A percentile compares a stretch with the other conserved stretches of the same genome.
Conservation (phyloP, 1,140 invertebrate species). For the Pogonognathellus flavescens region DNA sequence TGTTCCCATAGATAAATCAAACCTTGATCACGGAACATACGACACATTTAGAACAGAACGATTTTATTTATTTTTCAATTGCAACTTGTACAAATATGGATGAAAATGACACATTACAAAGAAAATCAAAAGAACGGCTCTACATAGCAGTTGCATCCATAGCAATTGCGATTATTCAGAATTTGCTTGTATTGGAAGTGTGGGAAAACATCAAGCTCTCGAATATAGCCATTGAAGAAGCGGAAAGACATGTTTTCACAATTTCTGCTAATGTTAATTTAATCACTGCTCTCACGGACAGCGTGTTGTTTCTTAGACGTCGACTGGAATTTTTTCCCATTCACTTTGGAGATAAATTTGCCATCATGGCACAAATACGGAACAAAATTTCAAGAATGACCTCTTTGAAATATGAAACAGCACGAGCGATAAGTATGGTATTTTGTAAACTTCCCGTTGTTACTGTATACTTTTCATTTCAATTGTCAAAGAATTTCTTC, state of each 20-base stretch:
- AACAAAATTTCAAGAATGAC: not conserved
- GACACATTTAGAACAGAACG: too few species aligned
- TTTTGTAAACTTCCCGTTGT: too few species aligned
- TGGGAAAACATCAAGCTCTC: conserved; percentile 3
- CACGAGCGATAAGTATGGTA: not conserved
- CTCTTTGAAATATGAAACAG: not conserved
- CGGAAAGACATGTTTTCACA: not conserved
- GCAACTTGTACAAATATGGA: too few species aligned
- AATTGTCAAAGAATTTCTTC: not conserved
- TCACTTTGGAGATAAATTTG: not conserved
- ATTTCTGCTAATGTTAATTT: not conserved
- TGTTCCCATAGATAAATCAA: too few species aligned
- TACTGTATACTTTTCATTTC: not conserved
- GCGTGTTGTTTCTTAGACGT: not conserved
- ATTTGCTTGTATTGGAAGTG: too few species aligned
- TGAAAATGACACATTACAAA: too few species aligned
- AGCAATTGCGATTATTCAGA: too few species aligned
- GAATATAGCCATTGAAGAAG: not conserved
- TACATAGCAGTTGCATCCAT: too few species aligned
- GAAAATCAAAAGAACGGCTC: too few species aligned
- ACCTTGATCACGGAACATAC: too few species aligned
- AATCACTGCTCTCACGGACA: not conserved
- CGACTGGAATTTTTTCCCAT: not conserved
- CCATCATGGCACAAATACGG: not conserved
- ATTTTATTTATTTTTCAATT: too few species aligned